Base-by-base conservation (phyloP, 1,140 invertebrate species). In the Macrobrachium rosenbergii region DNA sequence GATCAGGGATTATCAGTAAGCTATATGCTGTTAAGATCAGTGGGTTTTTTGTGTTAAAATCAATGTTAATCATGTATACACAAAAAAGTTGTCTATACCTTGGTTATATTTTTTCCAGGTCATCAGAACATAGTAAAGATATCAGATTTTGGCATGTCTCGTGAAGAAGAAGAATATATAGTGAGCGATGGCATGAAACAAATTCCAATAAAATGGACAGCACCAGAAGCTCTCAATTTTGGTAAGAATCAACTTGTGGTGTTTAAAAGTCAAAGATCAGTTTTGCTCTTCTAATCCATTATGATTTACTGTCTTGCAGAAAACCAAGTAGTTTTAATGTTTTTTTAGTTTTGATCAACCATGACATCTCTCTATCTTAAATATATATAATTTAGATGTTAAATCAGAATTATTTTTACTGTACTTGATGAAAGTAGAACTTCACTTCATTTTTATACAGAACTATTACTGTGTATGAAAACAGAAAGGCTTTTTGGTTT, bases 181-280 rank as follows among this genome's bases (percentile, higher is more conserved):
- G 98, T 99, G 63, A 98, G 97, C 0, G 97, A 98, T 90, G 98
- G 98, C 37, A 97, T 99, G 96, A 99, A 99, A 92, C 98, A 99
- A 93, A 99, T 99, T 91, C 98, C 98, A 0, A 98, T 99, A 73
- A 99, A 99, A 92, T 99, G 98, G 98, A 99, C 98, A 2, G 97
- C 98, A 5, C 98, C 98, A 5, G 98, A 99, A 93, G 98, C 98
- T 37, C 93, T 99, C 19, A 98, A 99, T 93, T 99, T 97, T 93
- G 98, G 97, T 96, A 93, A 93, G 86, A 28, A 14, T 45, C 58
- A 14, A 14, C 43, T 75, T 23, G 3, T 37, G 28, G 3, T 37
- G 28, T 37, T 37, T 37, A 37, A 3, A 1, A 37, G 28, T 37
- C 28, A 37, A 37, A 37, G 28, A 37, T 2, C 28, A 37, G 28